Evolutionary conservation across 2,113 vertebrate genomes (phyloP).

Genomic region (Uria aalge): DNA sequence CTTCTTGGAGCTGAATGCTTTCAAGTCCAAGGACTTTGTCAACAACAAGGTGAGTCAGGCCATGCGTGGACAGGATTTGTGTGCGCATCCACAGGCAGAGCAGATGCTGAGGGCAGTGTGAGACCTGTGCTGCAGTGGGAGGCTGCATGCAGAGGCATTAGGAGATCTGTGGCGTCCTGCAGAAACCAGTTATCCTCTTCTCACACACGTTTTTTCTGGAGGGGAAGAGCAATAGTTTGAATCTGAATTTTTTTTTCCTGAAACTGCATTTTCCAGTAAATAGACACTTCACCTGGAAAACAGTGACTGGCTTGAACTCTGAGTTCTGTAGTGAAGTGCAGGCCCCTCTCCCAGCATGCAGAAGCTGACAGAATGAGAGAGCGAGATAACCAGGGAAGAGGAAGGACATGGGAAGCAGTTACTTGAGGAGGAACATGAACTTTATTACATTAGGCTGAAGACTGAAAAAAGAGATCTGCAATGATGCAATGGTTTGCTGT

Average conservation of each 20-base stretch:
- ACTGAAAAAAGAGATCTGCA: background rate
- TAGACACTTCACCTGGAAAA: background rate
- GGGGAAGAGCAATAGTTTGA: background rate
- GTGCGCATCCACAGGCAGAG: background rate
- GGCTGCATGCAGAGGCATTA: background rate
- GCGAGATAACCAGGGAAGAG: background rate
- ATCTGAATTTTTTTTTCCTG: background rate
- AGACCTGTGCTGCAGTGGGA: background rate
- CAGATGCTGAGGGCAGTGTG: background rate
- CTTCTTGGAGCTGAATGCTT: conserved; percentile 50
- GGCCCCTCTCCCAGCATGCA: background rate
- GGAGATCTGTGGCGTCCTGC: background rate
- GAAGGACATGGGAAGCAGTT: background rate
- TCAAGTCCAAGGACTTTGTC: conserved; percentile 29
- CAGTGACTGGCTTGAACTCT: background rate
- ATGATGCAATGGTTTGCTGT: background rate
- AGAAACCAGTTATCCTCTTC: background rate
- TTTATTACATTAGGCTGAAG: background rate
- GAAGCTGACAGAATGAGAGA: background rate
- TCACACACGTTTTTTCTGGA: fast-evolving
- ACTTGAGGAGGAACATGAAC: background rate
- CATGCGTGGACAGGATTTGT: background rate
- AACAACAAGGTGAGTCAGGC: conserved; percentile 35
- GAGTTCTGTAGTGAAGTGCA: background rate
- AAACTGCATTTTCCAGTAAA: background rate